These are phyloP conservation scores for Mobula birostris DNA, from an alignment of 2,113 vertebrate genomes.

Conservation along the genomic window DNA sequence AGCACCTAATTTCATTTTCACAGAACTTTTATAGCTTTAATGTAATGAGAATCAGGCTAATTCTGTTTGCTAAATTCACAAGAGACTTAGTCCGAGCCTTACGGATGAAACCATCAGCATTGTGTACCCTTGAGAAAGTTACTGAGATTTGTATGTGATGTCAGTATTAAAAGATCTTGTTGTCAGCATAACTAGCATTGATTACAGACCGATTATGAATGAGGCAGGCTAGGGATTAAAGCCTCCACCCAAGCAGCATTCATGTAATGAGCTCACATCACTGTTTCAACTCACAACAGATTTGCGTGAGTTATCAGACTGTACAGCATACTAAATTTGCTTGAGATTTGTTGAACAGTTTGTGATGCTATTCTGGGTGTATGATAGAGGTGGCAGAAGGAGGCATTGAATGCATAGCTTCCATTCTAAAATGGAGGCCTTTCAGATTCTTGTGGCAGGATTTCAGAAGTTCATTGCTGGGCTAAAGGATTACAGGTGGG, in stretches of 20 bases:
- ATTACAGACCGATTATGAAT: not conserved
- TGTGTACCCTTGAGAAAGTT: not conserved
- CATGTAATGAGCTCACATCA: not conserved
- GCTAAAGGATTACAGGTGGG: not conserved
- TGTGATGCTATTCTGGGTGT: not conserved
- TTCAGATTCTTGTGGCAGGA: not conserved
- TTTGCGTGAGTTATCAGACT: not conserved
- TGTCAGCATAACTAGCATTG: not conserved
- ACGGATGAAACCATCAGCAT: not conserved
- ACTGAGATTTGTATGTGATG: not conserved
- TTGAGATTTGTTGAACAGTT: not conserved
- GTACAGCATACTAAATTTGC: not conserved
- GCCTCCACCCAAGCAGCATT: not conserved
- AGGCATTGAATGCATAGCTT: not conserved
- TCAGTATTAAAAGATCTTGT: not conserved
- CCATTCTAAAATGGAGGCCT: not conserved
- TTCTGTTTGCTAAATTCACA: not conserved
- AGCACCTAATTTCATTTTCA: not conserved
- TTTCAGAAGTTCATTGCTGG: not conserved
- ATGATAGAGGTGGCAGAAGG: not conserved
- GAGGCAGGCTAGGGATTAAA: not conserved
- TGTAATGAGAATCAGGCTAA: not conserved
- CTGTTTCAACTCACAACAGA: not conserved
- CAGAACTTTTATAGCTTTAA: not conserved
- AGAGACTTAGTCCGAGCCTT: not conserved